Conservation (phyloP, 2,888 invertebrate species). For the Drosophila nr. fundita region DNA sequence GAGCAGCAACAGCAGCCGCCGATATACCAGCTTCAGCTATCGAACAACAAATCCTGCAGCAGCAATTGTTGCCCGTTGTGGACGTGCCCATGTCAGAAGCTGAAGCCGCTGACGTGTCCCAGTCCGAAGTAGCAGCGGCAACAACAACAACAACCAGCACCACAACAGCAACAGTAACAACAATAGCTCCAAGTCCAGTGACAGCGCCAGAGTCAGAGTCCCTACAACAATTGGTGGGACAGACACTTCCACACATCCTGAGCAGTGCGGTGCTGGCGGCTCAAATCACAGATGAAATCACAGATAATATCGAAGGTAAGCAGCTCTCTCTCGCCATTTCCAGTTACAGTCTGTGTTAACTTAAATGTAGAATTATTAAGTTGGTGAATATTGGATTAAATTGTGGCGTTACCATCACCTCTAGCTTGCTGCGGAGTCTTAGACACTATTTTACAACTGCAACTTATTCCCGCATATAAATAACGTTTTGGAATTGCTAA, state of each 20-base stretch:
- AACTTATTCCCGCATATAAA: background rate
- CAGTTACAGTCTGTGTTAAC: background rate
- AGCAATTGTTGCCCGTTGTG: constrained; percentile 13
- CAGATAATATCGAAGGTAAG: constrained; percentile 81
- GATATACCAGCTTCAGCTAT: constrained; percentile 12
- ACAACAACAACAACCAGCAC: constrained; percentile 8
- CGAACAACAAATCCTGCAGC: constrained; percentile 7
- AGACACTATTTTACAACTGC: background rate
- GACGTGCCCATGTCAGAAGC: constrained; percentile 45
- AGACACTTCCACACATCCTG: constrained; percentile 11
- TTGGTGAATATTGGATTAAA: background rate
- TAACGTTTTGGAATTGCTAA: background rate
- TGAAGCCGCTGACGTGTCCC: constrained; percentile 26
- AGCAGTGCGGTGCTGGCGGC: constrained; percentile 33
- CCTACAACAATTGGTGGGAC: constrained; percentile 16
- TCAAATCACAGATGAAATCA: constrained; percentile 78
- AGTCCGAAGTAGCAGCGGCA: constrained; percentile 41
- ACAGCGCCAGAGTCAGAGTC: constrained; percentile 14
- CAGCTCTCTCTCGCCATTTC: background rate
- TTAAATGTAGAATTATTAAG: background rate
- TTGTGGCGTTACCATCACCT: background rate
- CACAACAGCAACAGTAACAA: background rate
- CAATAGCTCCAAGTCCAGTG: constrained; percentile 18
- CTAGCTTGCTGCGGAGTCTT: background rate
- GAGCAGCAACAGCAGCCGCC: constrained; percentile 2